Conservation (phyloP, 2,888 invertebrate genomes). For the Oscheius onirici region DNA sequence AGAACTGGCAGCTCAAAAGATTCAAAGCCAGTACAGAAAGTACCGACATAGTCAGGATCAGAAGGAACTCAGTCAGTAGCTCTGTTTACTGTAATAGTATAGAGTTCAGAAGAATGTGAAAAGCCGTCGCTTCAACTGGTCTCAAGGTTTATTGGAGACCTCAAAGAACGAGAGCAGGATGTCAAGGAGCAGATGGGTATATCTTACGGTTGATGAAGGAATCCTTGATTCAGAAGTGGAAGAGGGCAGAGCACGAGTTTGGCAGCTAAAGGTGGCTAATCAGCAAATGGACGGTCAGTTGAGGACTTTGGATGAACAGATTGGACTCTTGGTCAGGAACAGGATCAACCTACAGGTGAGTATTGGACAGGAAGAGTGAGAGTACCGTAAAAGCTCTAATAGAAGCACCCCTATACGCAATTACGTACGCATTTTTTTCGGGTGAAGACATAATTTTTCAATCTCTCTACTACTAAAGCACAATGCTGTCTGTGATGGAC, state of each 20-base stretch:
- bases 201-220: neutral
- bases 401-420: too few species aligned
- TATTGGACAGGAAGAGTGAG: too few species aligned
- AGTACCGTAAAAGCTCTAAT: too few species aligned
- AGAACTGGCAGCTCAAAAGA: constrained; percentile 50
- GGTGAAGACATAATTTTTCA: too few species aligned
- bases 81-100: neutral
- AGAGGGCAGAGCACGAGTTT: constrained; percentile 80
- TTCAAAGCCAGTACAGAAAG: constrained; percentile 50
- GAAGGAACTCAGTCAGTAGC: constrained; percentile 47
- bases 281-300: constrained; percentile 78
- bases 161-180: constrained; percentile 48
- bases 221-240: constrained; percentile 72
- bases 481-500: too few species aligned
- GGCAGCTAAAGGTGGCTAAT: constrained; percentile 77
- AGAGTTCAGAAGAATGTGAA: constrained; percentile 35
- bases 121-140: constrained; percentile 58
- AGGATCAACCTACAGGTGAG: constrained; percentile 79
- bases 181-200: constrained; percentile 47
- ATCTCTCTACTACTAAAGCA: too few species aligned
- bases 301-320: constrained; percentile 83
- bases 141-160: constrained; percentile 76
- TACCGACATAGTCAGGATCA: constrained; percentile 48
- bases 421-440: too few species aligned
- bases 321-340: constrained; percentile 83